Base-by-base conservation (phyloP, 2,113 vertebrate species). In the Rhynchomys soricoides region DNA sequence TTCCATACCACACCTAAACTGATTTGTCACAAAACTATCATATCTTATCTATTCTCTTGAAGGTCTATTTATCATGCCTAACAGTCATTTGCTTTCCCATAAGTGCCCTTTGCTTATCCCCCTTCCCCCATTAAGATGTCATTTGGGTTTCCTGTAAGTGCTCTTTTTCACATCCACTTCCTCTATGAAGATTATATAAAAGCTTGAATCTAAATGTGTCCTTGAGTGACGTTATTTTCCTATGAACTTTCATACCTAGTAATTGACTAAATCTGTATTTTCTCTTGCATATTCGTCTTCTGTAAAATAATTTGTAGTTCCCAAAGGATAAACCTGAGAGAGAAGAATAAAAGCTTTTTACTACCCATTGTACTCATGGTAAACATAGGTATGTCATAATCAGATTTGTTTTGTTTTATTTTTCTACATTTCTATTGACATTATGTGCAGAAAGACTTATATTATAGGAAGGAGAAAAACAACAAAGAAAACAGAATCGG, bases 81-180 rank as follows among this genome's bases (percentile, higher is more conserved):
- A 64, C 34, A 29, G 31, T 64, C n/a, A 55, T 64, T 90, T 90
- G 52, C 89, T 91, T 96, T 90, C 66, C 43, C 73, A 74, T n/a
- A 86, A 86, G 64, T 74, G n/a, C 59, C 55, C 10, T 74, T 86
- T 79, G 10, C 8, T 48, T 92, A 52, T 13, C 11, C 45, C 5
- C 0, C 17, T 90, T 64, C 29, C 64, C 5, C 37, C 73, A 48
- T 64, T 73, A 90, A 71, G 52, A 90, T 78, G 21, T 62, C 62
- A 79, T 64, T 64, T 78, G 24, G 57, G 71, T 90, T 86, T 85
- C 62, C 57, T 45, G 31, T 89, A 92, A 77, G 13, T 93, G 43
- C 26, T 62, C 5, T 70, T 93, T 34, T 89, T 13, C 62, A 24
- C 10, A 71, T 77, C 31, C 4, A 16, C 17, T 83, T 88, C 86